Percentiles rank a stretch among this genome's conserved stretches.
These are phyloP conservation scores for Lasioglossum villosulum DNA, from an alignment of 2,888 invertebrate species.

Conservation along the genomic window DNA sequence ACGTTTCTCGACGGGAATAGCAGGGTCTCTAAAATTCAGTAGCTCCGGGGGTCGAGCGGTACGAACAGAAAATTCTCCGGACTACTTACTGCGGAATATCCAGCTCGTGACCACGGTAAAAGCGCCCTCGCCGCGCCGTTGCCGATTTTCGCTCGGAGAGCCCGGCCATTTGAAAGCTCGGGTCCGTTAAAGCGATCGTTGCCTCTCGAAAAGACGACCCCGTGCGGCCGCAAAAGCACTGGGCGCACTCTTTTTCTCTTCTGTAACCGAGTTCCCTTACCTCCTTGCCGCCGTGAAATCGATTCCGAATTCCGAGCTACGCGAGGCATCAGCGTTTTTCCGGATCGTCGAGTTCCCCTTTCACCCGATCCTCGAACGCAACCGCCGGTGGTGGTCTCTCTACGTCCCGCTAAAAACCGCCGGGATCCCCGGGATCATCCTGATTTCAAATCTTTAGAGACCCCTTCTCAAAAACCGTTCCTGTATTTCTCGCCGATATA, in stretches of 20 bases:
- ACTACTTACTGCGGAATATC: slow-evolving; percentile 42
- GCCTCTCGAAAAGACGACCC: slow-evolving; percentile 40
- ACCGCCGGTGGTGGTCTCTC: neutral
- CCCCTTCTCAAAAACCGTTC: slow-evolving; percentile 12
- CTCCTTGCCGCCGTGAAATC: slow-evolving; percentile 22
- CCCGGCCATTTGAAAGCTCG: slow-evolving; percentile 20
- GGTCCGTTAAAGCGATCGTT: slow-evolving; percentile 53
- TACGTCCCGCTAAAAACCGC: slow-evolving; percentile 26
- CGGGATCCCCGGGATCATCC: slow-evolving; percentile 51
- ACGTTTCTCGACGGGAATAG: neutral
- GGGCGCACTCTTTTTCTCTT: neutral
- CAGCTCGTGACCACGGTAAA: slow-evolving; percentile 45
- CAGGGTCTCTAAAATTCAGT: slow-evolving; percentile 14
- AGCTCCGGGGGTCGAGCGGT: neutral
- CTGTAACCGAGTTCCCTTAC: slow-evolving; percentile 34
- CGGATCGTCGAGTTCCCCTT: slow-evolving; percentile 27
- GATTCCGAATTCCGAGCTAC: slow-evolving; percentile 44
- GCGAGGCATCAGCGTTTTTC: slow-evolving; percentile 51
- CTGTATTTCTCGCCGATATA: slow-evolving; percentile 23
- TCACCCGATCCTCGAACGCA: slow-evolving; percentile 33
- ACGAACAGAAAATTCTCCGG: slow-evolving; percentile 35
- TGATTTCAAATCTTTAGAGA: slow-evolving; percentile 45
- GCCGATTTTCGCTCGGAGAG: slow-evolving; percentile 2
- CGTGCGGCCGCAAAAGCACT: slow-evolving; percentile 25
- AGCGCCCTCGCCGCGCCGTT: slow-evolving; percentile 14